Percentiles rank a stretch among this genome's conserved stretches.
Evolutionary conservation across 2,113 vertebrate genomes (phyloP).

Genomic region (Camelus bactrianus): DNA sequence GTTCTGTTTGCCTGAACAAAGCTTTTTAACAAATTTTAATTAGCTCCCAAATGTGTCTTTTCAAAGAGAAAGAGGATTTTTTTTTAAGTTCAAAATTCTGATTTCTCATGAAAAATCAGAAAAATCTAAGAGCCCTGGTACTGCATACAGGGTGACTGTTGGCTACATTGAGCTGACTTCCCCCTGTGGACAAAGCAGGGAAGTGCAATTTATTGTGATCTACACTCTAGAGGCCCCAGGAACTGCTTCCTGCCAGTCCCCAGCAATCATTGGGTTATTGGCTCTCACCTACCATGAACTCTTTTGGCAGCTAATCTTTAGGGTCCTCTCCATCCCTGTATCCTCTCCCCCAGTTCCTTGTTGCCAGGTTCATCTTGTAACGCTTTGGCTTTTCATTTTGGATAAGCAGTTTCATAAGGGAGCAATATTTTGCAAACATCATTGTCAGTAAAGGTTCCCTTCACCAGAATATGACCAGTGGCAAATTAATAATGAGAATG

Average conservation of each 20-base stretch:
- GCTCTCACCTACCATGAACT: not conserved
- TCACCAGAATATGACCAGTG: not conserved
- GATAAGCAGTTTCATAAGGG: not conserved
- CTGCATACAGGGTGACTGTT: not conserved
- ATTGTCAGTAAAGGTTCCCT: not conserved
- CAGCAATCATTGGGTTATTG: not conserved
- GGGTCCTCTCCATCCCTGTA: not conserved
- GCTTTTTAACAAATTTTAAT: not conserved
- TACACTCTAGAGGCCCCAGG: accelerated
- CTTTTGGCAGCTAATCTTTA: not conserved
- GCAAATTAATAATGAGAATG: not conserved
- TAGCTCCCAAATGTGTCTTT: not conserved
- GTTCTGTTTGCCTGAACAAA: not conserved
- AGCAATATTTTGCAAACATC: not conserved
- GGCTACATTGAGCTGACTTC: not conserved
- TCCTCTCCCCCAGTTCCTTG: too few species aligned
- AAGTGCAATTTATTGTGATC: not conserved
- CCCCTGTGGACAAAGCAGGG: not conserved
- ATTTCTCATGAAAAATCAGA: not conserved
- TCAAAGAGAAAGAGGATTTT: not conserved
- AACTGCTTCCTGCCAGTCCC: too few species aligned
- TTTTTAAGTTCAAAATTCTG: not conserved
- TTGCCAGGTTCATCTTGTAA: not conserved
- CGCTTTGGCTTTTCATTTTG: not conserved
- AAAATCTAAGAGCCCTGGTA: not conserved